Evolutionary conservation across 2,888 invertebrate species (phyloP), one percentile per base, ranked within the genome.

Genomic region (Mimumesa dahlbomi): DNA sequence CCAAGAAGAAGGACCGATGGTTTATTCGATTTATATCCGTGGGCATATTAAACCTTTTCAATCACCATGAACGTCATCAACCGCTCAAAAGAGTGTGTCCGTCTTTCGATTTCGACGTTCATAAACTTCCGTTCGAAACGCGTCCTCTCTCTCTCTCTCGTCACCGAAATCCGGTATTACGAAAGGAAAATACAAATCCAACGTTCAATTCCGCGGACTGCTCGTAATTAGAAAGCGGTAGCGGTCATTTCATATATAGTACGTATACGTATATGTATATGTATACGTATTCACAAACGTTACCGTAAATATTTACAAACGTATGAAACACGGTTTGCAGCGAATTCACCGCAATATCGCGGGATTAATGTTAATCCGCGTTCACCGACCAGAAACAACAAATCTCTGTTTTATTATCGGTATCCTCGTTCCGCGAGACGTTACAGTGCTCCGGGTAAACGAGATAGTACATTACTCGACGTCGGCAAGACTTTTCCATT

Each of bases 1-100:
- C 40, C 62, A 65, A 56, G 19, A 43, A 43, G 31, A 58, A 13
- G n/a, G n/a, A n/a, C n/a, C 62, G 48, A 52, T 56, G 54, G 52
- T 65, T 61, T 64, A 53, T 65, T 50, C 36, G 66, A 59, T 58
- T 73, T 62, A 40, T 45, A 61, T 25, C 31, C 14, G 36, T 42
- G 43, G 52, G 29, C 40, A 43, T 48, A 72, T 65, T 38, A 56
- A 46, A 57, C 54, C 14, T 16, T 48, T 53, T 52, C 42, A 22
- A 65, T 45, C 42, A 45, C 36, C 38, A 21, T n/a, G 43, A 46
- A 64, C 53, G 45, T 61, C 29, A 40, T 11, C 14, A 7, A 50
- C 40, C 29, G 53, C 56, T 34, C 11, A 14, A 40, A 29, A 16
- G 21, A 22, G 57, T n/a, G n/a, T n/a, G n/a, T n/a, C n/a, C n/a